Base-by-base conservation (phyloP, 2,888 invertebrate species). In the Thymelicus lineola region DNA sequence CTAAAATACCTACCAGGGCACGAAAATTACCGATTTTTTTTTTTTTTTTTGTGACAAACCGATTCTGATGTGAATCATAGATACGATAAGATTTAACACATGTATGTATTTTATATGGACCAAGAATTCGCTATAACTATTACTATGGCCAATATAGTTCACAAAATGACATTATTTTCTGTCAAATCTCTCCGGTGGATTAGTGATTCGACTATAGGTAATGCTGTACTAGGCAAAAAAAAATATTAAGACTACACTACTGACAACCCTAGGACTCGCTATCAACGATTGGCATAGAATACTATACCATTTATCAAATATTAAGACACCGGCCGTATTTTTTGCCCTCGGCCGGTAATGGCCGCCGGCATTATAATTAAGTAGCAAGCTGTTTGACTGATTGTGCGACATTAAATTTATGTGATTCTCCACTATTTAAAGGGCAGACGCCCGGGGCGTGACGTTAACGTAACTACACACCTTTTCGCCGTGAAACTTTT, bases 291-390 rank as follows among this genome's bases (percentile, higher is more conserved):
- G 62, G 62, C 55, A 67, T 42, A 62, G 65, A 62, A 62, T 68
- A 68, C 62, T 68, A 60, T 35, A 64, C 28, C 58, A 67, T 71
- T 67, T 67, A 60, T 63, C 61, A 62, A 60, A 70, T 63, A 59
- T 50, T 48, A 63, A 66, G 42, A 62, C 42, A 63, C 38, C 58
- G 36, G 17, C 46, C 50, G 60, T 63, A 60, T 83, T 80, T 84
- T 83, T 85, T 86, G 81, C 75, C 79, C 74, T 73, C 74, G 73
- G 38, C 62, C 48, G 42, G 57, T 69, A 62, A 58, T 62, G 46
- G 36, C 55, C 55, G 17, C 45, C 15, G 45, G 53, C 60, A 20
- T 60, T 50, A 38, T 66, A 60, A 59, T 66, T 60, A 66, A 50
- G 48, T 60, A 17, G 42, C 66, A 20, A 64, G 61, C 60, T 61